Conservation (phyloP, 2,888 invertebrate genomes). For the Trisateles emortualis region DNA sequence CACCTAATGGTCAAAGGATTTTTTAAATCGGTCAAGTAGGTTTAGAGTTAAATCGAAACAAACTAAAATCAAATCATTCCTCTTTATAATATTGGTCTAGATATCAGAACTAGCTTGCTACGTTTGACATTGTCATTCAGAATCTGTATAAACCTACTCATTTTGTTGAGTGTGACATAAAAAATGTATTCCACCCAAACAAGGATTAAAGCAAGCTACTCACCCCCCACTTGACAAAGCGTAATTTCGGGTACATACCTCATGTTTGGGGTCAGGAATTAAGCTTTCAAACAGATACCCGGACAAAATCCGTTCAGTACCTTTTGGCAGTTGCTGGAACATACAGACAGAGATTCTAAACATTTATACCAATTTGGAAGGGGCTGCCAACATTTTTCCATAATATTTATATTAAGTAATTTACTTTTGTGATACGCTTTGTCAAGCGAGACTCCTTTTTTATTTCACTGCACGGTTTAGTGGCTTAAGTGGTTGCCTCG, state of each 20-base stretch:
- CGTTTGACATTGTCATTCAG: neutral
- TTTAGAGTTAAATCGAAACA: too few relatives aligned
- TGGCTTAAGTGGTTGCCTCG: too few relatives aligned
- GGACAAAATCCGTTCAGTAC: conserved; percentile 30
- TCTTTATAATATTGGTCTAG: too few relatives aligned
- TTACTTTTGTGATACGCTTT: neutral
- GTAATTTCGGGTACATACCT: conserved; percentile 36
- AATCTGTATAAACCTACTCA: neutral
- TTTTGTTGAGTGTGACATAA: neutral
- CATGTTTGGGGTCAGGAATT: conserved; percentile 23
- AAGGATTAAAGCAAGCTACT: conserved; percentile 18
- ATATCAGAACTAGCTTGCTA: neutral
- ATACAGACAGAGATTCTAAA: conserved; percentile 31
- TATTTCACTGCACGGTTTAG: too few relatives aligned
- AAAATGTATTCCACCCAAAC: neutral
- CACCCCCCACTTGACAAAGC: conserved; percentile 11
- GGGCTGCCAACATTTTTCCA: neutral
- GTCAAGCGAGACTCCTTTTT: neutral
- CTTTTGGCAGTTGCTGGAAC: conserved; percentile 38
- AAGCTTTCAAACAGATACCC: conserved; percentile 39
- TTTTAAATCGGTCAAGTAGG: too few relatives aligned
- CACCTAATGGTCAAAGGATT: too few relatives aligned
- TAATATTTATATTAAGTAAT: neutral
- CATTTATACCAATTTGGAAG: neutral
- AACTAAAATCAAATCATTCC: too few relatives aligned